Percentiles rank a stretch among this genome's conserved stretches.
phyloP scores from a whole-genome alignment of 2,797 vertebrate genomes.

The Hafferia zeledoni region DNA sequence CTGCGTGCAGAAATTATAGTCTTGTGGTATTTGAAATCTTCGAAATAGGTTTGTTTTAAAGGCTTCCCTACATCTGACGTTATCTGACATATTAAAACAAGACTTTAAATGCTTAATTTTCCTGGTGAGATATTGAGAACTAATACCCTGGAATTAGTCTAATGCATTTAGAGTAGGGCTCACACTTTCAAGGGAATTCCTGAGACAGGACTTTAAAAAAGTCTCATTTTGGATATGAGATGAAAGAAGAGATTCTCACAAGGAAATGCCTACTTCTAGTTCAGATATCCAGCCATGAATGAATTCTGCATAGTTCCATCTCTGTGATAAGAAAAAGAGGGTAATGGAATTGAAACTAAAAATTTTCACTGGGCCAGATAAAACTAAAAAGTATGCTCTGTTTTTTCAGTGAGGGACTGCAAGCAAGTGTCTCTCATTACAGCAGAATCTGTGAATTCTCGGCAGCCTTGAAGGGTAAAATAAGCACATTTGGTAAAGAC shows the following conservation, averaged over 20 bases:
- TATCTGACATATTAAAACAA: background rate
- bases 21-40: background rate
- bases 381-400: background rate
- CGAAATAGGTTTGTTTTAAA: background rate
- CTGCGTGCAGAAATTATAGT: background rate
- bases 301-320: background rate
- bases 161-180: background rate
- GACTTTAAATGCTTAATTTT: background rate
- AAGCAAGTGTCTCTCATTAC: background rate
- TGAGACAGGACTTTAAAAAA: background rate
- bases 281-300: background rate
- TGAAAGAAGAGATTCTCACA: background rate
- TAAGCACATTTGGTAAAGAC: slow-evolving; percentile 32
- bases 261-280: background rate
- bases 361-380: background rate
- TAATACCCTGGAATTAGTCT: background rate
- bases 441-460: background rate
- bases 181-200: background rate
- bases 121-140: background rate
- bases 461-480: slow-evolving; percentile 26
- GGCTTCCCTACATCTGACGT: background rate
- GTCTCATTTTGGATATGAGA: background rate
- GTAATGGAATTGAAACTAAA: background rate
- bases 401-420: background rate
- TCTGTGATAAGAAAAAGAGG: background rate